Conservation (phyloP, 2,113 vertebrate genomes). For the Heterochromis multidens region DNA sequence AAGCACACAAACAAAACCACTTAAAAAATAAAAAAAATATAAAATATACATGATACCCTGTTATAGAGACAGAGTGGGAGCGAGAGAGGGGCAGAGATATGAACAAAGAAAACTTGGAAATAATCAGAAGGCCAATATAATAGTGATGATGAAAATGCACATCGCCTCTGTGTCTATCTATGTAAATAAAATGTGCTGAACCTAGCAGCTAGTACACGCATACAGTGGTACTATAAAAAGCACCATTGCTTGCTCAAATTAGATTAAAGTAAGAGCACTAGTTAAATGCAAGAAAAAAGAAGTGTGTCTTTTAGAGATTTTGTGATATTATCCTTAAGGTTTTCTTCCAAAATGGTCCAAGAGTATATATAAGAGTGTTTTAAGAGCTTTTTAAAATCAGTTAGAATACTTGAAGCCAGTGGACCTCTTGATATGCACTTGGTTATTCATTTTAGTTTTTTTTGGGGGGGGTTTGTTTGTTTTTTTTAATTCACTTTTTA, state of each 20-base stretch:
- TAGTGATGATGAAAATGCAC: not conserved
- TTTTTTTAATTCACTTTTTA: no score
- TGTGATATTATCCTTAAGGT: no score
- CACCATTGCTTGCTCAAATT: not conserved
- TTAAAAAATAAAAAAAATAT: no score
- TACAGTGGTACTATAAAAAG: not conserved
- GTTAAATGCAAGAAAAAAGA: not conserved
- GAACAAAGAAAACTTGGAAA: not conserved
- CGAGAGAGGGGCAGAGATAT: not conserved
- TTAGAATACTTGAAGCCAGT: no score
- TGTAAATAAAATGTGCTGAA: not conserved
- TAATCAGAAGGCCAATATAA: not conserved
- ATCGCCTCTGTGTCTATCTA: accelerated
- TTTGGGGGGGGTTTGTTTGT: no score
- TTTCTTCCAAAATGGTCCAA: no score
- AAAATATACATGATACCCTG: no score
- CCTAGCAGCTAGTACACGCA: not conserved
- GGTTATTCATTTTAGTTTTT: no score
- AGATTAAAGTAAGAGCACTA: not conserved
- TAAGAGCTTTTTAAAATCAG: no score
- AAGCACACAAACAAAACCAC: no score
- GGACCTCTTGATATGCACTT: no score
- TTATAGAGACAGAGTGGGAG: no score
- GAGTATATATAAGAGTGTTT: not conserved
- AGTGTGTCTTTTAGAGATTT: not conserved